Evolutionary conservation across 1,140 invertebrate genomes (phyloP), one percentile per base, ranked within the genome.

Genomic region (Tenebrio molitor): DNA sequence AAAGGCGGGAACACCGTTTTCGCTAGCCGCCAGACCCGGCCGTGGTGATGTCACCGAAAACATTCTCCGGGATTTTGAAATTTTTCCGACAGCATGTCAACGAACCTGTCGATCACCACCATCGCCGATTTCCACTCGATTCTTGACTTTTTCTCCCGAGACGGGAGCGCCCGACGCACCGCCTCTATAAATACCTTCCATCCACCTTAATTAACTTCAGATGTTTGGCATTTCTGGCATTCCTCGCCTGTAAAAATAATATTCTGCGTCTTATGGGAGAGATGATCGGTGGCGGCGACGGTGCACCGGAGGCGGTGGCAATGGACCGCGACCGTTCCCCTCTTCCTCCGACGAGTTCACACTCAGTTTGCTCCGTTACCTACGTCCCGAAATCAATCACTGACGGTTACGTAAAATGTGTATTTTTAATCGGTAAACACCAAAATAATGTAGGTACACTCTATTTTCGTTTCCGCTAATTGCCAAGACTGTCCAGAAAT

Each of bases 181-280:
- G 58, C 29, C 25, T 72, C 70, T 72, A 66, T 41, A 72, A 72
- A 72, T 72, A 72, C 33, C 21, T 39, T 58, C 3, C 70, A 17
- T 36, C 33, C 42, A 69, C 68, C 70, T 72, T 72, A 72, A 72
- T 72, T 72, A 72, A 64, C 41, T 53, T 19, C 70, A 72, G 19
- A 72, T 72, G 70, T 72, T 66, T 72, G 3, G 53, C 62, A 66
- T 66, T 34, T 64, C 42, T 41, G 6, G 50, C 29, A 72, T 72
- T 65, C 41, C 34, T 34, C 14, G 62, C 42, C 25, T 58, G 7
- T 69, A 69, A 69, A 58, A 58, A 58, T 25, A 53, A 53, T 21
- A 53, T 53, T 58, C 29, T 58, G 23, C 50, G 50, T 58, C 23
- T 58, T 58, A 23, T 58, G 23, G n/a, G 6, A 39, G 5, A 29